phyloP scores from a whole-genome alignment of 2,113 vertebrate genomes.

The Chelonoidis abingdonii region DNA sequence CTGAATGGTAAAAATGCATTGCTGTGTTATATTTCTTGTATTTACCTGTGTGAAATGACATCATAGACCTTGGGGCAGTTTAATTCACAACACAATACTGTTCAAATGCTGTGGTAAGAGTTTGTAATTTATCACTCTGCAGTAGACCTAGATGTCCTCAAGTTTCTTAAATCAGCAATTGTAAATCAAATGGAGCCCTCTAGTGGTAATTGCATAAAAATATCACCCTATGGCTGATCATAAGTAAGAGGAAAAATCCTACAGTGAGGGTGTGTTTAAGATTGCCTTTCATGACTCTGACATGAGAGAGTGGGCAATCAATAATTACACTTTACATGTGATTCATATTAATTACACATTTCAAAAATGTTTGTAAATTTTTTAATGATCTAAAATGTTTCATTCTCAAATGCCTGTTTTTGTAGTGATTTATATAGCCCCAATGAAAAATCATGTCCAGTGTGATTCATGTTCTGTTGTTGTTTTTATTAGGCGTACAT shows the following conservation, averaged over 20 bases:
- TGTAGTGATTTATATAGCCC: background rate
- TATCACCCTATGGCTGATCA: background rate
- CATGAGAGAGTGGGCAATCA: background rate
- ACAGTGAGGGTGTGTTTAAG: background rate
- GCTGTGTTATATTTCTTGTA: constrained; percentile 1
- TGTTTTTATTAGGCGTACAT: constrained; percentile 80
- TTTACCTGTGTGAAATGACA: constrained; percentile 29
- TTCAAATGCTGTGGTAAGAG: background rate
- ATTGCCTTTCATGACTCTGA: background rate
- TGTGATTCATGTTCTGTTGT: background rate
- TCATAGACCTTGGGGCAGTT: constrained; percentile 3
- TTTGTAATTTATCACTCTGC: background rate
- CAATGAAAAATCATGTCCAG: background rate
- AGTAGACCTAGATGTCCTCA: background rate
- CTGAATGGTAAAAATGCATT: background rate
- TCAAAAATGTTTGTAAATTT: background rate
- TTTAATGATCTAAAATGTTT: background rate
- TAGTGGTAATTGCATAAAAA: constrained; percentile 51
- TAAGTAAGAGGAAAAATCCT: background rate
- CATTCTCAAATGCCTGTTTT: background rate
- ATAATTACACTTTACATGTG: background rate
- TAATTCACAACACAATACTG: background rate
- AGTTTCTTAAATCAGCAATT: constrained; percentile 13
- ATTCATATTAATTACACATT: background rate
- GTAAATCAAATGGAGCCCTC: constrained; percentile 67